A percentile compares a stretch with the other conserved stretches of the same genome.
Evolutionary conservation across 2,113 vertebrate genomes (phyloP).

Genomic region (Bombycilla garrulus): DNA sequence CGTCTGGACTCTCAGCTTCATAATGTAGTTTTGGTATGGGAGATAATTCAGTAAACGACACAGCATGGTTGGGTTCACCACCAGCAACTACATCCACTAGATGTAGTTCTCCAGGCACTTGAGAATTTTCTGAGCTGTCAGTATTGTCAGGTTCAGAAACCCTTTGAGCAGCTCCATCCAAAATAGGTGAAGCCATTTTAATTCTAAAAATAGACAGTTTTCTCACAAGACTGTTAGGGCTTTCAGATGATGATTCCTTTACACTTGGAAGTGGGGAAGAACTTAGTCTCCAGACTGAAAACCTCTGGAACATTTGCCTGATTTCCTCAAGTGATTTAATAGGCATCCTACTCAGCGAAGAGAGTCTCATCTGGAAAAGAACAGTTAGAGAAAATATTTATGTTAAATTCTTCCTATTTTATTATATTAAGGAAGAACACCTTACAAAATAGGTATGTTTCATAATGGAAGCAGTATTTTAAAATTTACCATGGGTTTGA

Average conservation of each 20-base stretch:
- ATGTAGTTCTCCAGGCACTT: background rate
- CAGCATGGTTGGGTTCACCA: background rate
- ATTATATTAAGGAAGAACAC: background rate
- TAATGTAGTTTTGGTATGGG: constrained; percentile 63
- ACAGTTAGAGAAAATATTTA: background rate
- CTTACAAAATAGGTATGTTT: background rate
- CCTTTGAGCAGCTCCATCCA: constrained; percentile 6
- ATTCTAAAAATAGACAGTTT: constrained; percentile 73
- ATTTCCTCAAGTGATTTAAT: constrained; percentile 86
- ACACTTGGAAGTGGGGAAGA: constrained; percentile 53
- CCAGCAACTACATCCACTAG: background rate
- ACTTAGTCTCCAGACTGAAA: constrained; percentile 78
- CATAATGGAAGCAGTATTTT: background rate
- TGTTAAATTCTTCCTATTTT: background rate
- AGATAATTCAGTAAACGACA: background rate
- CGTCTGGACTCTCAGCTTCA: constrained; percentile 82
- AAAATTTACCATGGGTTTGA: background rate
- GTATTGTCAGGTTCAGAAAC: background rate
- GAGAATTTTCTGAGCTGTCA: background rate
- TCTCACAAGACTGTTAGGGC: constrained; percentile 67
- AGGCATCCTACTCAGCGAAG: constrained; percentile 70
- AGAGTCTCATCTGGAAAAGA: constrained; percentile 75
- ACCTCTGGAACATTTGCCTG: constrained; percentile 85
- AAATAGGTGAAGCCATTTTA: constrained; percentile 64
- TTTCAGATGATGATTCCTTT: constrained; percentile 60